Evolutionary conservation across 2,113 vertebrate species (phyloP).

Genomic region (Actenoides lindsayi): DNA sequence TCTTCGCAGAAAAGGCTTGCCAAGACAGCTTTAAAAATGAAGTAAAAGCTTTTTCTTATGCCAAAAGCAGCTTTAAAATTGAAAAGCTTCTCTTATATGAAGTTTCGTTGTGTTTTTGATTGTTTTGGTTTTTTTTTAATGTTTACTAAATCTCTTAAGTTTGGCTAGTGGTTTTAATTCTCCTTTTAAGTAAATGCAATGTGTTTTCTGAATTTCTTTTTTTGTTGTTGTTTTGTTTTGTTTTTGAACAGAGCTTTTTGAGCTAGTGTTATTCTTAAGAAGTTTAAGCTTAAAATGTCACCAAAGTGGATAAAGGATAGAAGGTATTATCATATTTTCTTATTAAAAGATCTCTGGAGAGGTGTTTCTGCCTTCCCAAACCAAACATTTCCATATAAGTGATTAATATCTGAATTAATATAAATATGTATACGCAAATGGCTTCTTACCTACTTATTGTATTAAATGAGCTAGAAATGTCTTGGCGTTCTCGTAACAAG

Average conservation of each 20-base stretch:
- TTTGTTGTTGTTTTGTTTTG: neutral
- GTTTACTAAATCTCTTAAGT: neutral
- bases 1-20: neutral
- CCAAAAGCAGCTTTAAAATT: neutral
- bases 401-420: slow-evolving; percentile 54
- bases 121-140: neutral
- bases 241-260: neutral
- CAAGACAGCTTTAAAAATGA: neutral
- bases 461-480: neutral
- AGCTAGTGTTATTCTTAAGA: neutral
- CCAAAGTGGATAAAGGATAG: neutral
- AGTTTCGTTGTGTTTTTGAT: neutral
- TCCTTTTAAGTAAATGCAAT: neutral
- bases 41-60: neutral
- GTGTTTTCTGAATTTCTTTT: neutral
- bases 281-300: neutral
- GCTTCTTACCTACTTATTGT: neutral
- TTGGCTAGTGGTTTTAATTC: neutral
- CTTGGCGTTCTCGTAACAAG: neutral
- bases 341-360: slow-evolving; percentile 18
- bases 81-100: neutral
- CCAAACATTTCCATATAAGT: slow-evolving; percentile 37
- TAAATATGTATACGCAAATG: neutral
- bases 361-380: slow-evolving; percentile 29
- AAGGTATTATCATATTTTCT: neutral